phyloP scores from a whole-genome alignment of 2,797 vertebrate genomes.

The Molothrus aeneus region DNA sequence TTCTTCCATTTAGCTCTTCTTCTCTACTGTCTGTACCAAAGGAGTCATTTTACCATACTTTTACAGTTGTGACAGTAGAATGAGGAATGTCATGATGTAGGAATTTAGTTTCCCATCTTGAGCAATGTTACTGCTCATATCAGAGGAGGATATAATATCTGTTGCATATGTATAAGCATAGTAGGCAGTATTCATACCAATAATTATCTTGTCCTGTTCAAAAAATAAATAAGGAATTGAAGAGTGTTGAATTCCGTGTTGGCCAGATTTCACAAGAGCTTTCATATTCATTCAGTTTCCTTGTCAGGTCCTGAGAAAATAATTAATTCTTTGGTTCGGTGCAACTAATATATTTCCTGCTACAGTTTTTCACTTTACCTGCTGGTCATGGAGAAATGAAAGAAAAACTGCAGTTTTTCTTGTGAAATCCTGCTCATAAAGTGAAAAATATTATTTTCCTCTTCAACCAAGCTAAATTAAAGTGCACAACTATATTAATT shows the following conservation, averaged over 20 bases:
- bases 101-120: background rate
- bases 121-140: background rate
- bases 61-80: background rate
- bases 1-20: background rate
- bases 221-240: constrained; percentile 25
- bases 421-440: background rate
- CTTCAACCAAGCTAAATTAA: background rate
- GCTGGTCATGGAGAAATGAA: background rate
- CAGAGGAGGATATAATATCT: background rate
- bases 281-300: constrained; percentile 34
- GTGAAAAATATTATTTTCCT: background rate
- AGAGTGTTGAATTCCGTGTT: background rate
- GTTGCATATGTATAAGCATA: background rate
- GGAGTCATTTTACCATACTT: background rate
- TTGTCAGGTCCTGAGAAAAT: constrained; percentile 56
- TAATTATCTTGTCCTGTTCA: constrained; percentile 20
- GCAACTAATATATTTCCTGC: constrained; percentile 40
- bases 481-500: background rate
- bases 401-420: background rate
- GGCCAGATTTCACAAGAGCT: constrained; percentile 33
- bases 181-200: background rate
- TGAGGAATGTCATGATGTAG: background rate
- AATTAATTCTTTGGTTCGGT: constrained; percentile 52
- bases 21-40: background rate
- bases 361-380: constrained; percentile 5